Evolutionary conservation across 2,797 vertebrate genomes (phyloP), one percentile per base, ranked within the genome.

Genomic region (Cyclopterus lumpus): DNA sequence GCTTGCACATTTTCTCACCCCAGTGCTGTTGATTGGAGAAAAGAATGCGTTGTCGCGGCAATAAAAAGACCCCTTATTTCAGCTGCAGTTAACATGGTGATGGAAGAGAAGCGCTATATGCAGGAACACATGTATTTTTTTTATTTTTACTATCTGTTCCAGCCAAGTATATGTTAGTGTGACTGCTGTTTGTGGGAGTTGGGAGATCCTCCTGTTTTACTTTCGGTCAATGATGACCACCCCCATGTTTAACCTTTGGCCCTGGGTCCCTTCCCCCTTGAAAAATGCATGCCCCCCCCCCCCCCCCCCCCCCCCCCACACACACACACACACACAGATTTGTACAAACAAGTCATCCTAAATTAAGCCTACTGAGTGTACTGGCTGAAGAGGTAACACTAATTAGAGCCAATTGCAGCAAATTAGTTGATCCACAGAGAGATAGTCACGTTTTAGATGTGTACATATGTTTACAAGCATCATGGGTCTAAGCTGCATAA

Each of bases 1-100:
- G 91, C 88, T 93, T 85, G 88, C 90, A 93, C 92, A 92, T 94
- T 93, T 95, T 95, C 93, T 94, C 93, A 95, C 93, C 91, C 94
- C 88, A 79, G 92, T 93, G 90, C 91, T 91, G 93, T 95, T 94
- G 95, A 96, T 94, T 91, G 91, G 93, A 93, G 91, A 91, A 85
- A 92, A 81, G 80, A 92, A 91, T 80, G 92, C 89, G 91, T 92
- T 91, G 88, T 88, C 75, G 81, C 73, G 82, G 79, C 91, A 86
- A 92, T 84, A 89, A 92, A 92, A 92, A 91, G 73, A 86, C 67
- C 86, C 67, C 44, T 28, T 84, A 58, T 85, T 88, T 81, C 79
- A 87, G 86, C 83, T 78, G 82, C 58, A 36, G 32, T 81, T 79
- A 59, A 79, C 62, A 58, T 28, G 38, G 71, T 22, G 34, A 77